Conservation (phyloP, 2,113 vertebrate species). For the Salvator merianae region DNA sequence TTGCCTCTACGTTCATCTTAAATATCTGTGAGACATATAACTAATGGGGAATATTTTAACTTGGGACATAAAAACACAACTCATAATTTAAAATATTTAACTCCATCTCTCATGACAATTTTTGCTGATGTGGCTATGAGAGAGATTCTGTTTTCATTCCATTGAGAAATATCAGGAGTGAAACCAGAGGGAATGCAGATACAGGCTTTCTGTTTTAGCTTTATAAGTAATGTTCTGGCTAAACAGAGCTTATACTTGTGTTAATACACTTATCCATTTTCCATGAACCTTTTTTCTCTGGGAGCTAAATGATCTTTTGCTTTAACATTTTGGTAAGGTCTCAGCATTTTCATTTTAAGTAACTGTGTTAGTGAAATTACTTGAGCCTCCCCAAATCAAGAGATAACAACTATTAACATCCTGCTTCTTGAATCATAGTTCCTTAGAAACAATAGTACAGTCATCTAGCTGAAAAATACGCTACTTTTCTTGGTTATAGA, state of each 20-base stretch:
- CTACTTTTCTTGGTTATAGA: neutral
- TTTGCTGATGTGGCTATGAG: neutral
- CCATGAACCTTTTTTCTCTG: neutral
- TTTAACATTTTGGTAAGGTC: neutral
- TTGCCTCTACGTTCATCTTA: neutral
- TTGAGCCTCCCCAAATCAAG: conserved; percentile 1
- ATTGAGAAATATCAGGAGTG: neutral
- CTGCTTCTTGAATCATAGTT: conserved; percentile 10
- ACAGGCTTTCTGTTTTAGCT: neutral
- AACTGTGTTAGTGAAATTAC: neutral
- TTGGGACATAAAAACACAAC: neutral
- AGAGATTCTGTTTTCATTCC: neutral
- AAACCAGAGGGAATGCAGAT: neutral
- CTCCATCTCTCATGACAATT: neutral
- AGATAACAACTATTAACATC: neutral
- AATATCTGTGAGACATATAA: neutral
- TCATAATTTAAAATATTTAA: neutral
- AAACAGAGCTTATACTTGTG: neutral
- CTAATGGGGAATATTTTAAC: neutral
- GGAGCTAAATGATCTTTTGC: neutral
- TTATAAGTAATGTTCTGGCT: neutral
- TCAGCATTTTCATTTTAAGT: neutral
- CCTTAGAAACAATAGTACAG: neutral
- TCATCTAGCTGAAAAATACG: neutral
- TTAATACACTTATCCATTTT: neutral